Conservation (phyloP, 2,888 invertebrate species). For the Drosophila aldrichi region DNA sequence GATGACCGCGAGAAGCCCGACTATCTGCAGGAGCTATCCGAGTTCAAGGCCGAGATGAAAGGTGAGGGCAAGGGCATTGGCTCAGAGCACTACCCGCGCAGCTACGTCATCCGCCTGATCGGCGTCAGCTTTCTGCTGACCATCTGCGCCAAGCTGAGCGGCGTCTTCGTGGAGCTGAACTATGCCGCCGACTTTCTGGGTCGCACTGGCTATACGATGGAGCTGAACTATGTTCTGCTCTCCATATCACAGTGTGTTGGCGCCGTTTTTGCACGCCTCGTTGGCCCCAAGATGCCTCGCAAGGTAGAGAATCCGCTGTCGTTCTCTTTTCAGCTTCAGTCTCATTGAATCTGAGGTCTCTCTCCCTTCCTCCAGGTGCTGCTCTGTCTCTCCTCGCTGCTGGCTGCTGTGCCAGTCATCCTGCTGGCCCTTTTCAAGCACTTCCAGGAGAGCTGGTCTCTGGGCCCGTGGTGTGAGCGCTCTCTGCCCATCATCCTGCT, state of each 20-base stretch:
- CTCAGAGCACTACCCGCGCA: conserved; percentile 32
- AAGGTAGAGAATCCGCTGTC: conserved; percentile 58
- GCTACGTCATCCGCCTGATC: conserved; percentile 63
- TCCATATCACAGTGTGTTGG: conserved; percentile 74
- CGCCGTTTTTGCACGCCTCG: conserved; percentile 57
- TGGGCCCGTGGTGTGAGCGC: conserved; percentile 34
- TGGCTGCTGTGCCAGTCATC: conserved; percentile 66
- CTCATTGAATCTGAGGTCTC: background rate
- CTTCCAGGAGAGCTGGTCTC: conserved; percentile 31
- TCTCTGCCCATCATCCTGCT: conserved; percentile 70
- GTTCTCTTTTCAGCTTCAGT: background rate
- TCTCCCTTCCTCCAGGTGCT: conserved; percentile 53
- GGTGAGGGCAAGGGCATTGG: conserved; percentile 27
- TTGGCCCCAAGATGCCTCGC: conserved; percentile 68
- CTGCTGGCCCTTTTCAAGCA: conserved; percentile 57
- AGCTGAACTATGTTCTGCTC: conserved; percentile 69
- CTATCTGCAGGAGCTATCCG: conserved; percentile 71
- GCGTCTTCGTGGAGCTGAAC: conserved; percentile 78
- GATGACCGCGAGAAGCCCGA: conserved; percentile 76
- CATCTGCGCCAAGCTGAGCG: conserved; percentile 77
- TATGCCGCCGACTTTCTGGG: conserved; percentile 71
- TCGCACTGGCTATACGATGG: conserved; percentile 46
- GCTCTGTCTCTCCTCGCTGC: conserved; percentile 68
- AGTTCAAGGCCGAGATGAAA: conserved; percentile 66
- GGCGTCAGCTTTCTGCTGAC: conserved; percentile 73